Evolutionary conservation across 2,113 vertebrate genomes (phyloP).

Genomic region (Coreoperca whiteheadi): DNA sequence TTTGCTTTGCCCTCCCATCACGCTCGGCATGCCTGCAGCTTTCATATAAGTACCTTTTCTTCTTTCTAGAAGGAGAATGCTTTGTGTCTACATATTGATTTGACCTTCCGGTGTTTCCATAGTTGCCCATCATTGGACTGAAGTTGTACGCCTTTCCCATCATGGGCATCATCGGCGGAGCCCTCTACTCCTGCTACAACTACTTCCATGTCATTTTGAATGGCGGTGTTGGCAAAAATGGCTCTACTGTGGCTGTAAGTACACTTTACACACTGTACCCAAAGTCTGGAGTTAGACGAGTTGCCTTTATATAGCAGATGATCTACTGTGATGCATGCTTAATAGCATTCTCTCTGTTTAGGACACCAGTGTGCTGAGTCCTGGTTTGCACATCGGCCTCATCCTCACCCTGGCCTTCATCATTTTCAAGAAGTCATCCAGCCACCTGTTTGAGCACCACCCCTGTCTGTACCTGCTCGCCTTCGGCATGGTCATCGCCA

Average conservation of each 20-base stretch:
- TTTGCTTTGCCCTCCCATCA: constrained; percentile 75
- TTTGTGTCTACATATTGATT: constrained; percentile 14
- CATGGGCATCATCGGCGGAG: constrained; percentile 90
- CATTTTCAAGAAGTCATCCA: constrained; percentile 97
- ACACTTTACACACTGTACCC: neutral
- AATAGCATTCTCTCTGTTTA: constrained; percentile 60
- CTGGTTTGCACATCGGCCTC: constrained; percentile 93
- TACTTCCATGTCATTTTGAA: constrained; percentile 95
- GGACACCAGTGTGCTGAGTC: constrained; percentile 97
- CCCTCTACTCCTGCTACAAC: constrained; percentile 91
- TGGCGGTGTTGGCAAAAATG: constrained; percentile 96
- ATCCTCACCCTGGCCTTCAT: constrained; percentile 91
- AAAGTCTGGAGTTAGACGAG: neutral
- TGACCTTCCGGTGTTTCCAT: constrained; percentile 41
- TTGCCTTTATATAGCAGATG: neutral
- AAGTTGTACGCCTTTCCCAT: constrained; percentile 89
- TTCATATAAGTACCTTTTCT: constrained; percentile 31
- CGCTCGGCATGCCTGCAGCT: constrained; percentile 77
- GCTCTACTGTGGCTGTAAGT: constrained; percentile 97
- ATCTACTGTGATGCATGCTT: neutral
- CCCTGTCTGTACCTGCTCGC: constrained; percentile 94
- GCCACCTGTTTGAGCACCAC: constrained; percentile 92
- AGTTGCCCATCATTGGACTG: constrained; percentile 88
- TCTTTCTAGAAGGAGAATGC: neutral
- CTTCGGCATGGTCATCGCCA: constrained; percentile 94